These are phyloP conservation scores for Mythimna albipuncta DNA, from an alignment of 2,888 invertebrate genomes.

Conservation along the genomic window DNA sequence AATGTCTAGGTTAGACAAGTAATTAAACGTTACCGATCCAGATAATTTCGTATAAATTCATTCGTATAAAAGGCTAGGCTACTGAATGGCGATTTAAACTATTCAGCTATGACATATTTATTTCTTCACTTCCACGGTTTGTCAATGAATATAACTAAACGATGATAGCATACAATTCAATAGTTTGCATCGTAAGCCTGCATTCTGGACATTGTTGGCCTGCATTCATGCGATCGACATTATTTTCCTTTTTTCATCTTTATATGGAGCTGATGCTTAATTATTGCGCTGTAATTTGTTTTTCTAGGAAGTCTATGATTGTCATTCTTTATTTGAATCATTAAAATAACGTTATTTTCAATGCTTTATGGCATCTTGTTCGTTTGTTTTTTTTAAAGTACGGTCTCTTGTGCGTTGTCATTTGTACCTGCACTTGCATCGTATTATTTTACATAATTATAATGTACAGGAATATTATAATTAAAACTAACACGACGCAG, in stretches of 20 bases:
- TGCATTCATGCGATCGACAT: slow-evolving; percentile 71
- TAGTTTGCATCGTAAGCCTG: too few relatives aligned
- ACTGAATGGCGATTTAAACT: too few relatives aligned
- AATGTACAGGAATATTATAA: too few relatives aligned
- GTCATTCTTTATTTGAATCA: slow-evolving; percentile 46
- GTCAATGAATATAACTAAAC: neutral
- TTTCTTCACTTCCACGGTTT: neutral
- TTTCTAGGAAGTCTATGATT: slow-evolving; percentile 24
- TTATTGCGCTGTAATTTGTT: slow-evolving; percentile 38
- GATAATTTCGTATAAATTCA: too few relatives aligned
- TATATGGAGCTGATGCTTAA: slow-evolving; percentile 41
- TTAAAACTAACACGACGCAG: too few relatives aligned
- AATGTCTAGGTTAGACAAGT: too few relatives aligned
- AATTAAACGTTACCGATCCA: too few relatives aligned
- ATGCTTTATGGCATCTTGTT: neutral
- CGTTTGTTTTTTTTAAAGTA: too few relatives aligned
- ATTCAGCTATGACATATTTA: neutral
- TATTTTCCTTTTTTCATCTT: slow-evolving; percentile 67
- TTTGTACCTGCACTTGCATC: too few relatives aligned
- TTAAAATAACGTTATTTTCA: neutral
- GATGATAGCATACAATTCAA: neutral
- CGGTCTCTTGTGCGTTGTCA: too few relatives aligned
- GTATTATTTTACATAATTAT: too few relatives aligned
- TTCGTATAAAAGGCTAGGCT: too few relatives aligned
- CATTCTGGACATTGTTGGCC: slow-evolving; percentile 14